Evolutionary conservation across 1,140 invertebrate species (phyloP).

Genomic region (Papilio xuthus): DNA sequence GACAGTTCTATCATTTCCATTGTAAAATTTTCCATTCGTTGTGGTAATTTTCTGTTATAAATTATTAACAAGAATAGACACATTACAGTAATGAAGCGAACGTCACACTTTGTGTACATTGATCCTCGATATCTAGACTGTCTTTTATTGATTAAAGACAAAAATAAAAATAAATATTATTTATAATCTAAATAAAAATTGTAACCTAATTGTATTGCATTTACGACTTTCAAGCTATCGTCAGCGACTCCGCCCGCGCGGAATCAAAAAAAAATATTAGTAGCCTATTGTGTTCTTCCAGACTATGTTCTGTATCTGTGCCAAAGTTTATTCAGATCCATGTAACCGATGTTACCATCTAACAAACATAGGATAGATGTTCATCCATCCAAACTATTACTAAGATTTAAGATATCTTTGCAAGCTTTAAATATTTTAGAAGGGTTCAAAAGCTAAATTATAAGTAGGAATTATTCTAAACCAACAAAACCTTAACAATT

Average conservation of each 20-base stretch:
- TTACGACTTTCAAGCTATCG: too few species aligned
- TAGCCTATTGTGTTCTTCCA: too few species aligned
- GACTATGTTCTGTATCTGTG: too few species aligned
- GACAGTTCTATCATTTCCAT: constrained; percentile 34
- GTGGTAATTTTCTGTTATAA: neutral
- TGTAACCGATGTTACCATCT: too few species aligned
- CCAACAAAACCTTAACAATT: constrained; percentile 44
- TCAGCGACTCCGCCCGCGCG: too few species aligned
- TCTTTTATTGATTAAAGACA: too few species aligned
- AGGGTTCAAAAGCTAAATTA: neutral
- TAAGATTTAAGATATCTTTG: too few species aligned
- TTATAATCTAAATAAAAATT: constrained; percentile 28
- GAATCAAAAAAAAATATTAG: too few species aligned
- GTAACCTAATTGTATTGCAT: neutral
- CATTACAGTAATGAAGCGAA: neutral
- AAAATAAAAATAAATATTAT: too few species aligned
- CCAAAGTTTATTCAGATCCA: too few species aligned
- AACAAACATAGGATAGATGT: too few species aligned
- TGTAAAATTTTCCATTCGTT: constrained; percentile 20
- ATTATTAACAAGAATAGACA: constrained; percentile 1
- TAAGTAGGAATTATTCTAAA: constrained; percentile 24
- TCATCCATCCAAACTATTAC: too few species aligned
- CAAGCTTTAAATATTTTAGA: neutral
- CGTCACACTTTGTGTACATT: neutral
- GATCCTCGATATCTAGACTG: neutral